These are phyloP conservation scores for Heliconius aoede DNA, from an alignment of 2,888 invertebrate species.

Conservation along the genomic window DNA sequence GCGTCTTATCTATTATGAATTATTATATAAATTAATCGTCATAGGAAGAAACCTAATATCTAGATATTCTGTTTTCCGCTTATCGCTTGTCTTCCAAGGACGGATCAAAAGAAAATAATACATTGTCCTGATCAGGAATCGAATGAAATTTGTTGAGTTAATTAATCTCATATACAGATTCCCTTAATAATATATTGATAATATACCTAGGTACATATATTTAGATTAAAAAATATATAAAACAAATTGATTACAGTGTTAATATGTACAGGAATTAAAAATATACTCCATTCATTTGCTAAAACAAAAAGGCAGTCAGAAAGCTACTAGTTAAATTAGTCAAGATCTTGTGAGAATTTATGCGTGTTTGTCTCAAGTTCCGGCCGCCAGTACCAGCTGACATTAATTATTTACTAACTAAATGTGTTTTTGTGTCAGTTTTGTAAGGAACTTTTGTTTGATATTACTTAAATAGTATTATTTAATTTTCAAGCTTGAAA, in stretches of 20 bases:
- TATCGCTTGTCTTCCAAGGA: too few species aligned
- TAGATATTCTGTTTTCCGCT: too few species aligned
- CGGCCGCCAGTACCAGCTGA: conserved; percentile 4
- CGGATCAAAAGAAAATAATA: too few species aligned
- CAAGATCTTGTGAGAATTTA: conserved; percentile 48
- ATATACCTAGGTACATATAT: too few species aligned
- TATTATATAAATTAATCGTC: too few species aligned
- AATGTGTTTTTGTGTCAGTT: conserved; percentile 13
- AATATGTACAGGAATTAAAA: not conserved
- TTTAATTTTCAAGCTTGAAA: not conserved
- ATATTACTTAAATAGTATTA: not conserved
- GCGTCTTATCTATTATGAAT: too few species aligned
- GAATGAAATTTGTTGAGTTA: too few species aligned
- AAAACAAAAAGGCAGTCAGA: conserved; percentile 13
- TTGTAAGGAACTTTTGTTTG: not conserved
- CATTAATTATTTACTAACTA: conserved; percentile 16
- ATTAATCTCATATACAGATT: too few species aligned
- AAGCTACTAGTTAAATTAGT: conserved; percentile 43
- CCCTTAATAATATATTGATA: too few species aligned
- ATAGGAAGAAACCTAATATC: too few species aligned
- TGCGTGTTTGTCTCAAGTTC: conserved; percentile 51
- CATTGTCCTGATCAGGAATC: too few species aligned
- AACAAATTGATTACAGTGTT: not conserved
- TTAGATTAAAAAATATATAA: not conserved
- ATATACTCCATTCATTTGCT: not conserved